Evolutionary conservation across 2,888 invertebrate species (phyloP).

Genomic region (Caenorhabditis drosophilae): DNA sequence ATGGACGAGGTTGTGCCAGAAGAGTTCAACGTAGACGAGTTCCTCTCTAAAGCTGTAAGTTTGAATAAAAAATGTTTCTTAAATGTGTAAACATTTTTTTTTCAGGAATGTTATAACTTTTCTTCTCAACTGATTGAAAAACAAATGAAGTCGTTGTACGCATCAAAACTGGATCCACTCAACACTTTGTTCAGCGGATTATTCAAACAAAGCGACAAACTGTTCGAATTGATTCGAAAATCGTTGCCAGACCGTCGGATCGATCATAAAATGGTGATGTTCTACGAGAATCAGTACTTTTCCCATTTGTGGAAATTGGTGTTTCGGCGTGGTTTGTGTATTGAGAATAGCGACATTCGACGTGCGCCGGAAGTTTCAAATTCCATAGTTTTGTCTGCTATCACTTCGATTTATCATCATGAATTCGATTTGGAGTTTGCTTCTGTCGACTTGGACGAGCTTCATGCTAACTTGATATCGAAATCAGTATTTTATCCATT

Average conservation of each 20-base stretch:
- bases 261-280: slow-evolving; percentile 6
- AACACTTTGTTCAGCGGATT: background rate
- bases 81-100: no score
- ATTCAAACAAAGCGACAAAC: background rate
- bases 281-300: slow-evolving; percentile 6
- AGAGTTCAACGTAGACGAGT: background rate
- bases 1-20: background rate
- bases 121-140: background rate
- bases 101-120: background rate
- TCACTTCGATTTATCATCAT: background rate
- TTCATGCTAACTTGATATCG: background rate
- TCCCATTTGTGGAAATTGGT: background rate
- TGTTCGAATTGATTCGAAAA: background rate
- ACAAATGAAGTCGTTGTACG: background rate
- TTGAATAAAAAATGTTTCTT: background rate
- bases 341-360: background rate
- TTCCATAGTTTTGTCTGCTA: background rate
- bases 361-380: background rate
- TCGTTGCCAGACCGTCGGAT: background rate
- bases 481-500: background rate
- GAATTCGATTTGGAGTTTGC: background rate
- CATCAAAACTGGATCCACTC: background rate
- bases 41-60: background rate
- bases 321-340: background rate
- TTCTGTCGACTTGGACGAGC: background rate